These are phyloP conservation scores for Polypedilum pembai DNA, from an alignment of 1,140 invertebrate genomes.

Conservation along the genomic window DNA sequence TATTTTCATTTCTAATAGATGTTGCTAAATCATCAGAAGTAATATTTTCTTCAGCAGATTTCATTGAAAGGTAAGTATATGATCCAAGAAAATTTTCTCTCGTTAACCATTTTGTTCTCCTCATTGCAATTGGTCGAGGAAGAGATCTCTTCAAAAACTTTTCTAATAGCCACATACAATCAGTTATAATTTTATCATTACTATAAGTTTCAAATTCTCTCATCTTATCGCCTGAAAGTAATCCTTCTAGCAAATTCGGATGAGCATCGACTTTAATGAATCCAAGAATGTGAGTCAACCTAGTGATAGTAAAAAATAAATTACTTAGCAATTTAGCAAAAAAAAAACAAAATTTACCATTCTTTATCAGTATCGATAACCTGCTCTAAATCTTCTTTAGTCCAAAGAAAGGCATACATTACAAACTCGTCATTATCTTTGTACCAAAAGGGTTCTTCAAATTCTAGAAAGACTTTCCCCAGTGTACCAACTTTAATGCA, in stretches of 20 bases:
- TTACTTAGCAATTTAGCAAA: too few relatives aligned
- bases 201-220: constrained; percentile 50
- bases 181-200: constrained; percentile 43
- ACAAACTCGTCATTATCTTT: neutral
- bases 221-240: constrained; percentile 51
- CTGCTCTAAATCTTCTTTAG: neutral
- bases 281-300: constrained; percentile 56
- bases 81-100: constrained; percentile 61
- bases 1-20: constrained; percentile 40
- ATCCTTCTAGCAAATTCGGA: constrained; percentile 58
- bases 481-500: neutral
- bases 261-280: constrained; percentile 59
- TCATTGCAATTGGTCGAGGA: constrained; percentile 27
- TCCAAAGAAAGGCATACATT: neutral
- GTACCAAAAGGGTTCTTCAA: neutral
- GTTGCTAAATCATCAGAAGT: constrained; percentile 47
- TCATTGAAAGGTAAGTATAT: constrained; percentile 58
- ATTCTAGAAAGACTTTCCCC: neutral
- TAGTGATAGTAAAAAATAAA: constrained; percentile 40
- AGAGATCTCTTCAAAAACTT: neutral
- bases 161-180: neutral
- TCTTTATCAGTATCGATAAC: constrained; percentile 4
- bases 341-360: neutral
- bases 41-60: constrained; percentile 47
- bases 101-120: constrained; percentile 58